phyloP scores from a whole-genome alignment of 2,888 invertebrate genomes.

The Ramazzottius varieornatus region DNA sequence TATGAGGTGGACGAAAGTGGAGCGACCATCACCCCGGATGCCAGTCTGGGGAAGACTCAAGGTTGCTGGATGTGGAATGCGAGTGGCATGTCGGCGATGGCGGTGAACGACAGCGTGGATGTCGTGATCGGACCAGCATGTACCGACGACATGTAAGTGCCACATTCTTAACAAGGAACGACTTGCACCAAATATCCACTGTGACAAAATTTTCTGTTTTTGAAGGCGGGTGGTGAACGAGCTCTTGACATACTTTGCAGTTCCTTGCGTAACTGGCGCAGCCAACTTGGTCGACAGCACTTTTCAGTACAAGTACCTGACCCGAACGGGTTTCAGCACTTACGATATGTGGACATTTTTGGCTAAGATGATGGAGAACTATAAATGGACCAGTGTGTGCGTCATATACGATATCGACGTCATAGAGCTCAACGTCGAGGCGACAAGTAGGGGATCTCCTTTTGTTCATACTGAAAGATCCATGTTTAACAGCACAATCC shows the following conservation, averaged over 20 bases:
- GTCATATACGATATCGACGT: not conserved
- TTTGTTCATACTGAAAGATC: no score
- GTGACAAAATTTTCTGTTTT: no score
- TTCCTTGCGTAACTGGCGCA: not conserved
- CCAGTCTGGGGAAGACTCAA: not conserved
- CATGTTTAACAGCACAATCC: no score
- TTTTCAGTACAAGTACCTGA: not conserved
- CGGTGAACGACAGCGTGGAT: not conserved
- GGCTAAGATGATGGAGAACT: not conserved
- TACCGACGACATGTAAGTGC: not conserved
- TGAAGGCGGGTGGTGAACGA: not conserved
- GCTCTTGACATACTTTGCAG: not conserved
- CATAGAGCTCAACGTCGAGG: not conserved
- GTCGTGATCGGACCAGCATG: not conserved
- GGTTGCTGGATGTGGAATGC: conserved; percentile 4
- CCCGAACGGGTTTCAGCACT: not conserved
- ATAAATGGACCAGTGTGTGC: not conserved
- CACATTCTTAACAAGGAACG: no score
- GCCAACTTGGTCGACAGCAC: not conserved
- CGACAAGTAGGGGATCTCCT: not conserved
- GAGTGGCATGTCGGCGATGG: not conserved
- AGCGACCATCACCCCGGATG: not conserved
- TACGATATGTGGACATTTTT: not conserved
- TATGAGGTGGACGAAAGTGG: not conserved
- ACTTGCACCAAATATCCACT: no score